Conservation (phyloP, 2,888 invertebrate species). For the Hemaris fuciformis region DNA sequence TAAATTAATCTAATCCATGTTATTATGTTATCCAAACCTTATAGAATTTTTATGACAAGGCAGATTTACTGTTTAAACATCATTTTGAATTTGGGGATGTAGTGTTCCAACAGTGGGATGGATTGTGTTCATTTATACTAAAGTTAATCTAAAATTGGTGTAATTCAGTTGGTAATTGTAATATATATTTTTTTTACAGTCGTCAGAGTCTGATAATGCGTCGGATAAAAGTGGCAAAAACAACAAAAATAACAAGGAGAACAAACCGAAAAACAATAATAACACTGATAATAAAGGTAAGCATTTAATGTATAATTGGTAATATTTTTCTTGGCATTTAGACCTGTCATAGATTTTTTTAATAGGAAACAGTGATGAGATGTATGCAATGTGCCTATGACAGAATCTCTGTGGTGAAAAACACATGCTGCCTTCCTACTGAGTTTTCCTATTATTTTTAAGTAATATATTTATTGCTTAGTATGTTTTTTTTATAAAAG, state of each 20-base stretch:
- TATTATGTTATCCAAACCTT: too few species aligned
- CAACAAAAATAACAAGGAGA: constrained; percentile 71
- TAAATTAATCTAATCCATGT: too few species aligned
- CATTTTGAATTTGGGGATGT: too few species aligned
- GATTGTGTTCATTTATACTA: too few species aligned
- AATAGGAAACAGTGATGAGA: constrained; percentile 39
- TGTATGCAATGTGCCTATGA: constrained; percentile 56
- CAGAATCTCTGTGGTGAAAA: constrained; percentile 53
- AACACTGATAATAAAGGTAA: constrained; percentile 65
- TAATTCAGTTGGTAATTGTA: background rate
- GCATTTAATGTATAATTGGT: background rate
- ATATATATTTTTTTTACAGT: constrained; percentile 39
- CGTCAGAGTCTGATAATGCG: constrained; percentile 72
- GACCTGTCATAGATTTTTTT: background rate
- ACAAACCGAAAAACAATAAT: constrained; percentile 72
- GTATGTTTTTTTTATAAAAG: too few species aligned
- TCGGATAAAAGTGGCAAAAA: constrained; percentile 68
- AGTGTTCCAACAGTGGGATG: too few species aligned
- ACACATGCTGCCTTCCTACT: constrained; percentile 67
- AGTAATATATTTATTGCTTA: background rate
- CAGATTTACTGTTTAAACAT: too few species aligned
- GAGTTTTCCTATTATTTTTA: constrained; percentile 32
- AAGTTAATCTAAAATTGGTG: too few species aligned
- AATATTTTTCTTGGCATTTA: background rate
- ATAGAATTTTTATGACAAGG: too few species aligned